These are phyloP conservation scores for Nemotelus nigrinus DNA, from an alignment of 2,888 invertebrate genomes.

Conservation along the genomic window DNA sequence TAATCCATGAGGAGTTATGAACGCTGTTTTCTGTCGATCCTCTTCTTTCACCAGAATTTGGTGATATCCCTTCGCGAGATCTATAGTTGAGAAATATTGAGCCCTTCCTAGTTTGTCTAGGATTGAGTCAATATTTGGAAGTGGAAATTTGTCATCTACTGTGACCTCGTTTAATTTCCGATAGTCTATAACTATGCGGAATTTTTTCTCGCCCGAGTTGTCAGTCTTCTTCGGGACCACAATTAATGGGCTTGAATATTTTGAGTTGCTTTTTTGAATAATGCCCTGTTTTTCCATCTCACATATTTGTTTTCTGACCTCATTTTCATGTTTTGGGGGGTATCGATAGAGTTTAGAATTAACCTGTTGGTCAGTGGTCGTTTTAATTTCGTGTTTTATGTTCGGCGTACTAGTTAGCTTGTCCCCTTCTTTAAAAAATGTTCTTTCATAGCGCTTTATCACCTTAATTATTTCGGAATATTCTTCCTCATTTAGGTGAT, in stretches of 20 bases:
- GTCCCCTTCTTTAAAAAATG: too few species aligned
- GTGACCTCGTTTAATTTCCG: conserved; percentile 6
- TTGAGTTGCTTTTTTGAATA: conserved; percentile 2
- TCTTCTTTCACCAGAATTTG: not conserved
- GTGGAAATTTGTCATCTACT: conserved; percentile 16
- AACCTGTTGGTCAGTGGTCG: not conserved
- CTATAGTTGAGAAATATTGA: not conserved
- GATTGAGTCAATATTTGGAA: not conserved
- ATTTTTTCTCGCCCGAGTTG: not conserved
- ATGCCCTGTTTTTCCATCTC: not conserved
- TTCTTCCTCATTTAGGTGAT: not conserved
- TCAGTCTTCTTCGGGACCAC: not conserved
- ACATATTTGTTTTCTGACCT: not conserved
- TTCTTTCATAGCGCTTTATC: too few species aligned
- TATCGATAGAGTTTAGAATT: conserved; percentile 13
- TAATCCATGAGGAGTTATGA: conserved; percentile 6
- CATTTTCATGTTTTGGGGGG: not conserved
- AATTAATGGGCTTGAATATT: conserved; percentile 5
- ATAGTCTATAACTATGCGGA: conserved; percentile 4
- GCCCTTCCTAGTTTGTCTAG: conserved; percentile 4
- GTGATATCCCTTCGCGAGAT: conserved; percentile 1
- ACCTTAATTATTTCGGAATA: too few species aligned
- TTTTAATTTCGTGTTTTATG: conserved; percentile 6
- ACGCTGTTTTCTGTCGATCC: not conserved
- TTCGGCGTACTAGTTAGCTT: too few species aligned